Base-by-base conservation (phyloP, 2,797 vertebrate genomes). In the Antrozous pallidus region DNA sequence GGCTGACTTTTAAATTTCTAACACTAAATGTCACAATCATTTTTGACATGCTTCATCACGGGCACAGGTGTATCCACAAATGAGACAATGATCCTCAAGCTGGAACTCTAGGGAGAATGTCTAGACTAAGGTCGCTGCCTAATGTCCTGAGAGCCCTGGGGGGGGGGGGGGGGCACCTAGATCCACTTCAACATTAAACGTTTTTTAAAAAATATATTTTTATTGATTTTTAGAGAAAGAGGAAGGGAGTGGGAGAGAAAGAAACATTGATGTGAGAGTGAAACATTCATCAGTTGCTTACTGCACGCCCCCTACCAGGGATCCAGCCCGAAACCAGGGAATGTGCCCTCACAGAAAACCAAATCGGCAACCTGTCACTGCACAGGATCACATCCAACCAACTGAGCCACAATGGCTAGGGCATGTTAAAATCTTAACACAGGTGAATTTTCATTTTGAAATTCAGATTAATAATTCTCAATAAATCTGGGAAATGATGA, bases 401-500 rank as follows among this genome's bases (percentile, higher is more conserved):
- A 63, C 61, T 7, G 8, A 67, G 8, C n/a, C 63, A 67, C 63
- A 67, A 8, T 18, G 8, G 17, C 63, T 33, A 65, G 63, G n/a
- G n/a, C 17, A 65, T 4, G 40, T 22, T 31, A 54, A 40, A 83
- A 75, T 16, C n/a, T 31, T 13, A 69, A 6, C 0, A 12, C 56
- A 84, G 45, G 49, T 36, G 36, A 88, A 69, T 61, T 45, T 88
- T 91, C 54, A 90, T 22, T 80, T 31, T 93, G 36, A 93, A 93
- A 96, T 87, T 77, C 40, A 80, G 4, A 81, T 87, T 71, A 85
- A 78, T 51, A 80, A 61, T 85, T 85, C 63, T 91, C 49, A 91
- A 8, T 67, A 71, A 94, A 67, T 28, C 26, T 74, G 80, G 40
- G 58, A 82, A 90, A 45, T 22, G 47, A 45, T 26, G 47, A 89